Percentiles rank a stretch among this genome's conserved stretches.
Evolutionary conservation across 2,113 vertebrate species (phyloP).

Genomic region (Forbesichthys agassizii): DNA sequence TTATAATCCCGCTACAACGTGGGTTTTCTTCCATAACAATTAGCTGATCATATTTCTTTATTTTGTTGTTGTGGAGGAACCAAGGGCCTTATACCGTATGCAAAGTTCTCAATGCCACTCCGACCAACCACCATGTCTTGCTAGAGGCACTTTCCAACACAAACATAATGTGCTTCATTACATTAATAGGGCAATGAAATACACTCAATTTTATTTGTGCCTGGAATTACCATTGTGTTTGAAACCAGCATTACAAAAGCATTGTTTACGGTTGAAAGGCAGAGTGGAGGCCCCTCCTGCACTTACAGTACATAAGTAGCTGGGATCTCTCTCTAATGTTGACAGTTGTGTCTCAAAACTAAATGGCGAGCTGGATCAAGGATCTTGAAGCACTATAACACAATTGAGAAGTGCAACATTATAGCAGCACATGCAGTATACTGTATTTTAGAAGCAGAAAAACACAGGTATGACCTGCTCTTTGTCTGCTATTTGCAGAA

Average conservation of each 20-base stretch:
- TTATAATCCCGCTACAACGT: not conserved
- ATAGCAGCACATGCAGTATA: too few relatives aligned
- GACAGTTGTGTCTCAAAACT: too few relatives aligned
- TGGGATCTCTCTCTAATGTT: too few relatives aligned
- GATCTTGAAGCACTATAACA: too few relatives aligned
- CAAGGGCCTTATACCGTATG: slow-evolving; percentile 4
- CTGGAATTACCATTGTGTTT: slow-evolving; percentile 15
- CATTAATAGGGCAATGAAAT: slow-evolving; percentile 19
- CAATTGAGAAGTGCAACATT: too few relatives aligned
- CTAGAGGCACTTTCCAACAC: slow-evolving; percentile 10
- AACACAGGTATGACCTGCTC: not conserved
- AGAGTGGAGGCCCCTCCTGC: too few relatives aligned
- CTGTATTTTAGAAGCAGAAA: too few relatives aligned
- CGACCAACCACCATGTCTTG: too few relatives aligned
- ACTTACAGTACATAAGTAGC: too few relatives aligned
- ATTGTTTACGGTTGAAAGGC: too few relatives aligned
- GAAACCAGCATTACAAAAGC: not conserved
- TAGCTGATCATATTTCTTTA: not conserved
- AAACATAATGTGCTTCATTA: not conserved
- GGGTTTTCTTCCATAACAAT: slow-evolving; percentile 5
- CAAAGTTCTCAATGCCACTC: not conserved
- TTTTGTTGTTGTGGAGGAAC: slow-evolving; percentile 12
- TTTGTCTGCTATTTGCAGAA: not conserved
- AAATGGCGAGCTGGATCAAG: too few relatives aligned
- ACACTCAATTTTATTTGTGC: slow-evolving; percentile 39